Evolutionary conservation across 2,888 invertebrate species (phyloP).

Genomic region (Lepidochrysops patricia): DNA sequence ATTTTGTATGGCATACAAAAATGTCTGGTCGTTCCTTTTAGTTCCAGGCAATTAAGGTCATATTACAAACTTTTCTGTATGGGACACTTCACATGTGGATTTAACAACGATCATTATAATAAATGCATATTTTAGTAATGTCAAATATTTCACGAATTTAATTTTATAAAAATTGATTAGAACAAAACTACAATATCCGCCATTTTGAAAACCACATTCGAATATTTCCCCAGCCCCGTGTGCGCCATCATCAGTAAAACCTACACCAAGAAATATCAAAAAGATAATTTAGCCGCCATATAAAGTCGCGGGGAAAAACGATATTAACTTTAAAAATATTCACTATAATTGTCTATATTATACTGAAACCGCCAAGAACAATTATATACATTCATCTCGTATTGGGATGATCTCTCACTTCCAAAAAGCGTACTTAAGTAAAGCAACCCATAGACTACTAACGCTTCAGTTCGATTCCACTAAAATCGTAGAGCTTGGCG

Average conservation of each 20-base stretch:
- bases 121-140: too few relatives aligned
- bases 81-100: too few relatives aligned
- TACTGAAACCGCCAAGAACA: constrained; percentile 7
- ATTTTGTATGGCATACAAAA: not conserved
- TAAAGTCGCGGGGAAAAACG: not conserved
- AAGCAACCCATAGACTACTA: not conserved
- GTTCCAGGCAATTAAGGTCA: not conserved
- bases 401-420: not conserved
- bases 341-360: not conserved
- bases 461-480: not conserved
- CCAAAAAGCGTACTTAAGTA: constrained; percentile 1
- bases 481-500: too few relatives aligned
- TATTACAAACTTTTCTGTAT: not conserved
- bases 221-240: not conserved
- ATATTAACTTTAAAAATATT: not conserved
- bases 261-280: not conserved
- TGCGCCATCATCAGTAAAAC: not conserved
- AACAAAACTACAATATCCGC: not conserved
- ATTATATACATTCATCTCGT: not conserved
- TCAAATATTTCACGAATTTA: too few relatives aligned
- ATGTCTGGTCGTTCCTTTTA: not conserved
- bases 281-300: not conserved
- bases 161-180: too few relatives aligned
- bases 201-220: not conserved
- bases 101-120: not conserved